These are phyloP conservation scores for Pampusana beccarii DNA, from an alignment of 2,113 vertebrate genomes.

Conservation along the genomic window DNA sequence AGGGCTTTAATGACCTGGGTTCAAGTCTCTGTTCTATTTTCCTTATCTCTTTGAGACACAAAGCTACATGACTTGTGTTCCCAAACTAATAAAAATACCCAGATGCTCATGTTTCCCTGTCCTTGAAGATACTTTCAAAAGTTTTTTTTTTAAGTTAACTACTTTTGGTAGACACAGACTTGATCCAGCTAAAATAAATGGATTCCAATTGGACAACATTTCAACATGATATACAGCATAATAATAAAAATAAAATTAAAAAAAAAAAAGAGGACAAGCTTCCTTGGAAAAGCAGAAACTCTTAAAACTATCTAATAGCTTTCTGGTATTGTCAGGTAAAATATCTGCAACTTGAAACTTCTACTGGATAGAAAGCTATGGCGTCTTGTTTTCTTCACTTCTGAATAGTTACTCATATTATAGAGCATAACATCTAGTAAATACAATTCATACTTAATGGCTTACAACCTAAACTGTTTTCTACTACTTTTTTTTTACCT, in stretches of 20 bases:
- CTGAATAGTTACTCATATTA: not conserved
- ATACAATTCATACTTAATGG: not conserved
- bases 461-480: not conserved
- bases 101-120: slow-evolving; percentile 15
- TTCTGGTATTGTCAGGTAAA: not conserved
- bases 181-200: not conserved
- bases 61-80: slow-evolving; percentile 47
- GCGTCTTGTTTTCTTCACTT: not conserved
- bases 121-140: slow-evolving; percentile 42
- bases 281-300: not conserved
- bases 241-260: not conserved
- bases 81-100: slow-evolving; percentile 46
- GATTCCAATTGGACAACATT: not conserved
- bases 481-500: not conserved
- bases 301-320: not conserved
- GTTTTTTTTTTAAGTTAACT: not conserved
- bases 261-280: too few species aligned
- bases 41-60: slow-evolving; percentile 54
- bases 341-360: not conserved
- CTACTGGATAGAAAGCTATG: not conserved
- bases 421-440: not conserved
- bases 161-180: not conserved
- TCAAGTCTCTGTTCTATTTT: slow-evolving; percentile 50
- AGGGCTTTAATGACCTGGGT: slow-evolving; percentile 41
- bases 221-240: not conserved